Evolutionary conservation across 2,888 invertebrate genomes (phyloP), one percentile per base, ranked within the genome.

Genomic region (Entomobrya proxima): DNA sequence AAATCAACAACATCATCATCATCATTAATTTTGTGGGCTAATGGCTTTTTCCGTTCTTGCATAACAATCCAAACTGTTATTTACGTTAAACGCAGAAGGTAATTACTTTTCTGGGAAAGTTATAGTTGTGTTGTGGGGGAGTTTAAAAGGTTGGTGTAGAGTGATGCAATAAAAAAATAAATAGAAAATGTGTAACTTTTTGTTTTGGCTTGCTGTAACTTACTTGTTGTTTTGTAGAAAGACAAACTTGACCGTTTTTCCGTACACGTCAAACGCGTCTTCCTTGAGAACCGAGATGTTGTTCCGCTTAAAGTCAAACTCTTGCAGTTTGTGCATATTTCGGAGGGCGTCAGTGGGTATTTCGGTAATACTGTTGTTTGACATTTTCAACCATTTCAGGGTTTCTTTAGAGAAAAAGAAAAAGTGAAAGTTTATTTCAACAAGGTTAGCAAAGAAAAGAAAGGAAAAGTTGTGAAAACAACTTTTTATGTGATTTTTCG

Each of bases 181-280:
- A n/a, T n/a, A n/a, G n/a, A n/a, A n/a, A n/a, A n/a, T n/a, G n/a
- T n/a, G n/a, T 21, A 7, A 7, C 24, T 21, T 2, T 55, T 5
- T 6, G 27, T 58, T 30, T 58, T 15, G 30, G 5, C 44, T 40
- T 11, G 44, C 15, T 11, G 44, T 35, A 6, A 93, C 95, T 95
- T 93, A 97, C 97, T 96, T 95, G 92, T 97, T 97, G 92, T 97
- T 97, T 91, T 97, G 97, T 88, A 98, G 93, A 92, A 97, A 97
- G 35, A 98, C 94, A 92, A 97, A 97, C n/a, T 97, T 97, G 89
- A 98, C 95, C 35, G 96, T 96, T 92, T 96, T 96, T 30, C 97
- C 97, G 91, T 95, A 98, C 69, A 96, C 96, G 7, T 95, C 94
- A 77, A 89, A 90, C 1, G 97, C 96, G 91, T 97, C 97, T 90